phyloP scores from a whole-genome alignment of 2,797 vertebrate species.

The Thamnophis elegans region DNA sequence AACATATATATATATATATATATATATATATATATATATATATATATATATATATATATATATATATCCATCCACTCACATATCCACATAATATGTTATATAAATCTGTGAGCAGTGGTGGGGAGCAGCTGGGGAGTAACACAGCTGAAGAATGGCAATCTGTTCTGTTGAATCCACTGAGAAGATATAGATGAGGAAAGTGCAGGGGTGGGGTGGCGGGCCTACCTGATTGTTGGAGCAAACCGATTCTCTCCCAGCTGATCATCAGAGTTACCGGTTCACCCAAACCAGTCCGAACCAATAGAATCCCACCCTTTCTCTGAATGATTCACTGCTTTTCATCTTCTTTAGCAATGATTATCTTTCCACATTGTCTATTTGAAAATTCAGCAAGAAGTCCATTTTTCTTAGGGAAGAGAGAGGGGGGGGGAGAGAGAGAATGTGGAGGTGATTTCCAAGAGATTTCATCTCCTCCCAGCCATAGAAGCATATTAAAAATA shows the following conservation, averaged over 20 bases:
- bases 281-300: too few relatives aligned
- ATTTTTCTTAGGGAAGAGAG: not conserved
- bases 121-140: too few relatives aligned
- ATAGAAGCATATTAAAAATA: conserved; percentile 22
- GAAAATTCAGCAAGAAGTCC: conserved; percentile 24
- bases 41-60: too few relatives aligned
- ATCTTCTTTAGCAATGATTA: not conserved
- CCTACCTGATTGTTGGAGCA: too few relatives aligned
- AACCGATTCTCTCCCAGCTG: too few relatives aligned
- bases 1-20: too few relatives aligned
- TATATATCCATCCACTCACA: not conserved
- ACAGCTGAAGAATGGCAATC: too few relatives aligned
- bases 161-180: too few relatives aligned
- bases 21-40: too few relatives aligned
- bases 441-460: conserved; percentile 9
- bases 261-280: too few relatives aligned
- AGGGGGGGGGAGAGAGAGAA: not conserved
- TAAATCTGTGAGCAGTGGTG: not conserved
- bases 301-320: not conserved
- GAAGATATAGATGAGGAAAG: too few relatives aligned
- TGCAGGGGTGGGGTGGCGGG: too few relatives aligned
- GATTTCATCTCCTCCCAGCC: conserved; percentile 14
- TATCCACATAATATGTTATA: not conserved
- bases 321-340: not conserved
- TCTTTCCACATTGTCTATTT: not conserved